phyloP scores from a whole-genome alignment of 37 sponge, comb jelly and placozoan genomes.

The Lycopodina hypogea region DNA sequence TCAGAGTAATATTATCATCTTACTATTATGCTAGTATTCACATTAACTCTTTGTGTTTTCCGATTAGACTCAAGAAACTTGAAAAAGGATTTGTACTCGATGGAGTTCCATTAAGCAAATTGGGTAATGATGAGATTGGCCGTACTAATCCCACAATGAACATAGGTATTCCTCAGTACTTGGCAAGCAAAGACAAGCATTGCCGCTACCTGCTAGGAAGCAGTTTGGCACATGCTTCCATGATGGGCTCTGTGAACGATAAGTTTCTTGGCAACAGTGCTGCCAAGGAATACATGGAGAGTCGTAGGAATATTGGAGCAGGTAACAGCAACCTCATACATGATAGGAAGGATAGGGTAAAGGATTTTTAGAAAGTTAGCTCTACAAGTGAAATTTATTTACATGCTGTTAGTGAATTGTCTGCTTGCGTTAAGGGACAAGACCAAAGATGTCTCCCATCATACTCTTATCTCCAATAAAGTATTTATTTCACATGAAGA shows the following conservation, averaged over 20 bases:
- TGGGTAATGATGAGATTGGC: slow-evolving; percentile 69
- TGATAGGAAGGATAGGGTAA: too few relatives aligned
- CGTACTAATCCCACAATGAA: slow-evolving; percentile 61
- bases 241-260: slow-evolving; percentile 54
- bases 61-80: slow-evolving; percentile 50
- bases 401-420: too few relatives aligned
- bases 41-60: too few relatives aligned
- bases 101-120: slow-evolving; percentile 50
- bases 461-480: too few relatives aligned
- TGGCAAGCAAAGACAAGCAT: slow-evolving; percentile 50
- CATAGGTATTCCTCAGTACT: slow-evolving; percentile 72
- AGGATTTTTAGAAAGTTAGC: too few relatives aligned
- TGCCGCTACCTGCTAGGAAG: slow-evolving; percentile 42
- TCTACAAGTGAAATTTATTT: too few relatives aligned
- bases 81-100: slow-evolving; percentile 70
- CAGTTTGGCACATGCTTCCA: slow-evolving; percentile 13
- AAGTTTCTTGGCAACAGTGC: slow-evolving; percentile 26
- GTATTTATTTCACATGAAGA: too few relatives aligned
- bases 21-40: too few relatives aligned
- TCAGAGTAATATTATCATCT: too few relatives aligned
- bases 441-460: too few relatives aligned
- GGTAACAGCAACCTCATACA: slow-evolving; percentile 7
- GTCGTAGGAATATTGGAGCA: slow-evolving; percentile 32
- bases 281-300: slow-evolving; percentile 29
- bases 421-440: too few relatives aligned